These are phyloP conservation scores for Coecobrya sp. DNA, from an alignment of 2,888 invertebrate genomes.

Conservation along the genomic window DNA sequence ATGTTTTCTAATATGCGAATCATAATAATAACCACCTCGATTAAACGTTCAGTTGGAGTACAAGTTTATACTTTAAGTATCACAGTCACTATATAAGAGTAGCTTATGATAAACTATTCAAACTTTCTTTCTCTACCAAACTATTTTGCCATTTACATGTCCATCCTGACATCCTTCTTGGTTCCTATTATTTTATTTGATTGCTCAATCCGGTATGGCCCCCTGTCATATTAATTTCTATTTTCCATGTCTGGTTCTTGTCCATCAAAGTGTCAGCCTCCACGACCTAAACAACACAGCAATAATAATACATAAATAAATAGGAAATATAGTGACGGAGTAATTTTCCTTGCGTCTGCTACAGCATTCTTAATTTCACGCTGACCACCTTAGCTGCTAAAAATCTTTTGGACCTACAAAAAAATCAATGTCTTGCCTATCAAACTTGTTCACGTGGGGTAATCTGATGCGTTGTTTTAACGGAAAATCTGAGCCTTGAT, in stretches of 20 bases:
- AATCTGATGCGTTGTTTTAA: not conserved
- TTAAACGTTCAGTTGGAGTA: not conserved
- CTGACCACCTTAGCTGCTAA: not conserved
- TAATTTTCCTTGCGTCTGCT: not conserved
- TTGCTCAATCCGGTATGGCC: slow-evolving; percentile 76
- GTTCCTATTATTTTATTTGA: slow-evolving; percentile 65
- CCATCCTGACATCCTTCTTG: slow-evolving; percentile 23
- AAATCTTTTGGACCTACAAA: too few species aligned
- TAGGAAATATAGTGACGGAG: not conserved
- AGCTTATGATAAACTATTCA: not conserved
- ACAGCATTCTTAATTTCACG: not conserved
- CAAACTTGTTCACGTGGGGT: not conserved
- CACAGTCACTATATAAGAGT: not conserved
- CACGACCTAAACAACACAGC: not conserved
- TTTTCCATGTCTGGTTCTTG: slow-evolving; percentile 62
- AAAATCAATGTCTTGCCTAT: too few species aligned
- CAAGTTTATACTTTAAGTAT: not conserved
- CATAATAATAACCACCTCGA: not conserved
- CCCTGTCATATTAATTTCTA: slow-evolving; percentile 71
- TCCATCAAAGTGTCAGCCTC: slow-evolving; percentile 61
- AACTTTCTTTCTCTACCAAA: not conserved
- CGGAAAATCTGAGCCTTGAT: too few species aligned
- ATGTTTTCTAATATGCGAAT: too few species aligned
- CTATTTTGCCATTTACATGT: slow-evolving; percentile 2
- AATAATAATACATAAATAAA: not conserved